Evolutionary conservation across 2,797 vertebrate genomes (phyloP).

Genomic region (Podargus strigoides): DNA sequence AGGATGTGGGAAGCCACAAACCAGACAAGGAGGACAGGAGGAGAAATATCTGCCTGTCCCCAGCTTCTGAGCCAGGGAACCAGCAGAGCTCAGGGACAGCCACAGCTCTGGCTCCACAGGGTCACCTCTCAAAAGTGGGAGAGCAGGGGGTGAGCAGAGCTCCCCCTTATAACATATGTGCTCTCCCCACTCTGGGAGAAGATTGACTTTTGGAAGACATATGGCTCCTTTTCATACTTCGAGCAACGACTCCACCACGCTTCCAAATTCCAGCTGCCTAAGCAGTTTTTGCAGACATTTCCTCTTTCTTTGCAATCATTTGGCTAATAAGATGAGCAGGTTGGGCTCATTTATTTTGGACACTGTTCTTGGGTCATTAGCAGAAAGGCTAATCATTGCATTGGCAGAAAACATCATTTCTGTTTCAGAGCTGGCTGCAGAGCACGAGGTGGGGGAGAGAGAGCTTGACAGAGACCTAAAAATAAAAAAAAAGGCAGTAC

Average conservation of each 20-base stretch:
- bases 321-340: constrained; percentile 63
- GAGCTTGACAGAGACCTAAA: not conserved
- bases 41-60: not conserved
- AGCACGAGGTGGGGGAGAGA: not conserved
- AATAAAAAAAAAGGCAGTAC: not conserved
- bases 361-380: constrained; percentile 58
- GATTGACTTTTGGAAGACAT: not conserved
- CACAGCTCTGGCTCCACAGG: not conserved
- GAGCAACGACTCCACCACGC: not conserved
- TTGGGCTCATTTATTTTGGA: constrained; percentile 66
- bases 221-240: not conserved
- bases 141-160: not conserved
- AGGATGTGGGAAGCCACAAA: not conserved
- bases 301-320: constrained; percentile 43
- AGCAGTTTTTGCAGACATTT: constrained; percentile 48
- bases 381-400: constrained; percentile 50
- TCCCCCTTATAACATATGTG: not conserved
- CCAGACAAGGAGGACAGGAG: not conserved
- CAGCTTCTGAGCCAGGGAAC: not conserved
- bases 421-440: constrained; percentile 34
- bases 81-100: not conserved
- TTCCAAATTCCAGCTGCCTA: constrained; percentile 42
- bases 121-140: not conserved
- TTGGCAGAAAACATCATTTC: constrained; percentile 49
- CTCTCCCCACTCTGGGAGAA: rapidly evolving